A percentile compares a stretch with the other conserved stretches of the same genome.
Conservation (phyloP, 2,797 vertebrate genomes). For the Mus spretus region DNA sequence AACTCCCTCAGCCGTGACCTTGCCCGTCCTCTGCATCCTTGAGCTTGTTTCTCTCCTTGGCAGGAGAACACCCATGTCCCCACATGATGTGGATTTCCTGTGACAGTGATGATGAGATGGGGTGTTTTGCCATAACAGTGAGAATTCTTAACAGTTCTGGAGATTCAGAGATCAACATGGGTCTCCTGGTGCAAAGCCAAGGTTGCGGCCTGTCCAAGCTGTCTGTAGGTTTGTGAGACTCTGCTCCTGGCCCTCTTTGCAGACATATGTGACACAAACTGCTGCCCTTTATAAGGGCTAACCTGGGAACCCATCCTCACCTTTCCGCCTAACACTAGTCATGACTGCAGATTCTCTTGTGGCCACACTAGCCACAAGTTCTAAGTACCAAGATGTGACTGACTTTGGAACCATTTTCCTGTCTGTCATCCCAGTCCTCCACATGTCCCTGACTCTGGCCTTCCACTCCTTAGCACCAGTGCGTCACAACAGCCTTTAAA, state of each 20-base stretch:
- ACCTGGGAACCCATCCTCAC: too few species aligned
- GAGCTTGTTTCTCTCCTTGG: background rate
- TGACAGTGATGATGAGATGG: background rate
- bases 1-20: background rate
- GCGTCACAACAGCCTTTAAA: background rate
- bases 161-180: background rate
- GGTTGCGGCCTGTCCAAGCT: background rate
- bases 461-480: too few species aligned
- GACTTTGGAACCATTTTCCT: background rate
- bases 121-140: rapidly evolving
- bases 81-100: background rate
- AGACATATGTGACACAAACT: rapidly evolving
- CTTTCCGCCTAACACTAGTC: background rate
- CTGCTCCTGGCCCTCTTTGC: background rate
- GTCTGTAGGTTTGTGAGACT: background rate
- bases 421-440: background rate
- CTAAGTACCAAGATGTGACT: background rate
- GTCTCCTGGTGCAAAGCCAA: background rate
- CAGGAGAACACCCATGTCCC: background rate
- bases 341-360: background rate
- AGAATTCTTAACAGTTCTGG: background rate
- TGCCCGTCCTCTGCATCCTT: background rate
- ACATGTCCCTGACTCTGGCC: background rate
- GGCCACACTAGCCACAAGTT: rapidly evolving
- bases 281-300: background rate